These are phyloP conservation scores for Nylanderia fulva DNA, from an alignment of 1,140 invertebrate species.

Conservation along the genomic window DNA sequence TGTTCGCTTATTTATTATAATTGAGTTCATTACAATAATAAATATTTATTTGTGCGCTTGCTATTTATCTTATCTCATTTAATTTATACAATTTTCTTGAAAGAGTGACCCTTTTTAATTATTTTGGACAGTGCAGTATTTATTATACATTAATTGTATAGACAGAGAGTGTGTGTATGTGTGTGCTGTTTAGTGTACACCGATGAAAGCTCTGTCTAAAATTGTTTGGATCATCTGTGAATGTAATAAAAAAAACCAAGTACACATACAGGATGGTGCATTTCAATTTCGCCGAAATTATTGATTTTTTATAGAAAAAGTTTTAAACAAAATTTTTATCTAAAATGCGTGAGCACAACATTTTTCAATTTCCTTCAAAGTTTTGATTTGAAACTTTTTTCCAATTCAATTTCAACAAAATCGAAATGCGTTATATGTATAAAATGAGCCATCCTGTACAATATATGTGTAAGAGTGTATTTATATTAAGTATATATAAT, in stretches of 20 bases:
- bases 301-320: not conserved
- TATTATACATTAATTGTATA: not conserved
- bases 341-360: too few species aligned
- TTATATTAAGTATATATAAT: conserved; percentile 26
- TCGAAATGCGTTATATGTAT: not conserved
- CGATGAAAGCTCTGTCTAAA: conserved; percentile 17
- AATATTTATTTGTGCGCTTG: too few species aligned
- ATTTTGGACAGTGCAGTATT: not conserved
- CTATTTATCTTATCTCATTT: too few species aligned
- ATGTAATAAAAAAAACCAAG: conserved; percentile 24
- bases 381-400: not conserved
- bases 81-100: not conserved
- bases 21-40: too few species aligned
- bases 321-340: not conserved
- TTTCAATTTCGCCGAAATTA: conserved; percentile 12
- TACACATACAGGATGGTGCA: not conserved
- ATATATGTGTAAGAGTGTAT: not conserved
- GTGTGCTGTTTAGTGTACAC: too few species aligned
- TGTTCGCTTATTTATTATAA: too few species aligned
- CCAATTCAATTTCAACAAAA: not conserved
- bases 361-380: not conserved
- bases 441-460: not conserved
- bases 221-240: conserved; percentile 40
- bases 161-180: too few species aligned
- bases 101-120: conserved; percentile 5